Percentiles rank a stretch among this genome's conserved stretches.
Evolutionary conservation across 2,113 vertebrate genomes (phyloP).

Genomic region (Burhinus oedicnemus): DNA sequence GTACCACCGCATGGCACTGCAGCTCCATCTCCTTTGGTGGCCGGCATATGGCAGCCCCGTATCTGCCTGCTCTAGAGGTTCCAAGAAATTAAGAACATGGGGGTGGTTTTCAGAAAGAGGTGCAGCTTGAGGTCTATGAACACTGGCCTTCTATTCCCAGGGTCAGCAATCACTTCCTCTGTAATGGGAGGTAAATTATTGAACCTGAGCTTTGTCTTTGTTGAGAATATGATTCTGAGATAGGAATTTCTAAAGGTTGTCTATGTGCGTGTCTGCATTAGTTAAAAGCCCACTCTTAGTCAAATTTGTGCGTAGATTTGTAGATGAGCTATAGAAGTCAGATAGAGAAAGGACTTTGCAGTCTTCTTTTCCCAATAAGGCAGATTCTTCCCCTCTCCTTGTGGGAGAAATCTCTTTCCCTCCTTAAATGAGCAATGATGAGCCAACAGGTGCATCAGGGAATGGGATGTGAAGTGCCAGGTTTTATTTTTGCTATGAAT

Average conservation of each 20-base stretch:
- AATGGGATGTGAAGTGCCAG: neutral
- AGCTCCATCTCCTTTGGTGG: fast-evolving
- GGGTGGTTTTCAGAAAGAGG: neutral
- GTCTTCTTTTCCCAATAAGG: neutral
- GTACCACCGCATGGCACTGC: fast-evolving
- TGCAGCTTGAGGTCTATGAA: neutral
- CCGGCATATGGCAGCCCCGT: fast-evolving
- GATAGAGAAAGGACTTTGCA: neutral
- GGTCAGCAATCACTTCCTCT: neutral
- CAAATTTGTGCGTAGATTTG: neutral
- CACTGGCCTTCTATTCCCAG: neutral
- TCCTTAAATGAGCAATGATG: neutral
- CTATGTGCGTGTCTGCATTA: neutral
- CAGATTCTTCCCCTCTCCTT: neutral
- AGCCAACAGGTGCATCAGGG: neutral
- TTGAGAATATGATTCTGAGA: neutral
- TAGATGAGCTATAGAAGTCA: neutral
- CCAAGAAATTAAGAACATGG: neutral
- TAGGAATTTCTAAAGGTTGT: neutral
- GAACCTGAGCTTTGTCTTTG: neutral
- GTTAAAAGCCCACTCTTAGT: neutral
- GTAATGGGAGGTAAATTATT: neutral
- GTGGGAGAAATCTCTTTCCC: neutral
- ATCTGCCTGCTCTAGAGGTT: neutral
- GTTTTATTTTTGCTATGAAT: neutral